These are phyloP conservation scores for Tyto alba DNA, from an alignment of 2,113 vertebrate species.

Conservation along the genomic window DNA sequence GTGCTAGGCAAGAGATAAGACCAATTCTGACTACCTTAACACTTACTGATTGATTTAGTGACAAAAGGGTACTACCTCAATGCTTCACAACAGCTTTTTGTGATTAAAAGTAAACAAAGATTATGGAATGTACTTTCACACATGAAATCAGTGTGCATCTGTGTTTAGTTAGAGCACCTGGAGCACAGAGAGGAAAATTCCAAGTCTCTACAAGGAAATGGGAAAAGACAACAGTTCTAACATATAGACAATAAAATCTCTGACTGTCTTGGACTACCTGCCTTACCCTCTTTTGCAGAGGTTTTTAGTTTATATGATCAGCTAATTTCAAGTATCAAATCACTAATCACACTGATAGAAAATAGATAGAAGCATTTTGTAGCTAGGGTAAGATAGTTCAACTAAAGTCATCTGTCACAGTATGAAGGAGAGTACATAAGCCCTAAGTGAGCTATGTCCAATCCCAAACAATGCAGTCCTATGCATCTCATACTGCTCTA, in stretches of 20 bases:
- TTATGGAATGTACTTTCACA: background rate
- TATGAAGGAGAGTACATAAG: background rate
- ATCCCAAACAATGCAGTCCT: background rate
- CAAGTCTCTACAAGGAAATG: background rate
- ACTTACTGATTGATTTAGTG: background rate
- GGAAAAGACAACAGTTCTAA: background rate
- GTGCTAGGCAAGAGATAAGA: background rate
- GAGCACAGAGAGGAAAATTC: background rate
- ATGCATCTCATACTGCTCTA: background rate
- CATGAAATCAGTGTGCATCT: background rate
- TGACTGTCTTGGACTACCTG: background rate
- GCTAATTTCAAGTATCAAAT: background rate
- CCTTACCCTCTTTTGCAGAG: background rate
- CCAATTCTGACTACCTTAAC: background rate
- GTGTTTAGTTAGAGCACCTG: background rate
- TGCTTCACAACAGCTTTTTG: background rate
- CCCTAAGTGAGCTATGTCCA: background rate
- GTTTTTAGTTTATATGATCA: background rate
- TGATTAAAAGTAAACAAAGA: background rate
- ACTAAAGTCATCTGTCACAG: background rate
- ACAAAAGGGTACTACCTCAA: background rate
- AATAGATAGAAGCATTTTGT: background rate
- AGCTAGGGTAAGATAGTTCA: background rate
- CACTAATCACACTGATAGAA: background rate
- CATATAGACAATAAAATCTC: background rate